Evolutionary conservation across 2,113 vertebrate genomes (phyloP), one percentile per base, ranked within the genome.

Genomic region (Gallinago paraguaiae): DNA sequence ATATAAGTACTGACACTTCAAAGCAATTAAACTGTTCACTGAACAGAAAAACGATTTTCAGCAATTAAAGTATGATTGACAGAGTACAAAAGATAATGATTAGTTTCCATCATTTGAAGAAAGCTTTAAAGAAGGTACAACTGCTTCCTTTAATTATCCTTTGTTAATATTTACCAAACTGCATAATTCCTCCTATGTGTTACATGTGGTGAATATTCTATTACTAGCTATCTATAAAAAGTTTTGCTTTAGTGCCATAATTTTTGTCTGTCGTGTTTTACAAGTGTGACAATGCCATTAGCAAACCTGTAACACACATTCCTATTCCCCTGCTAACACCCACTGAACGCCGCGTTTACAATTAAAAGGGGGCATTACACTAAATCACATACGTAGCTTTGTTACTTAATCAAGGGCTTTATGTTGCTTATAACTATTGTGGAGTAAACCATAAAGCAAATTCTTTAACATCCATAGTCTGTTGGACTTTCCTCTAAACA

Each of bases 11-110:
- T 60, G 71, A 53, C 45, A 89, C 74, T 95, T 92, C 61, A 87
- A 84, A 95, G 61, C 67, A 95, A 95, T 97, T 94, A 95, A 87
- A 57, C 84, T 92, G 78, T 85, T 95, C 94, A 94, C 48, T 92
- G 91, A 95, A 68, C 22, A 69, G 88, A 89, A 78, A 95, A 95
- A 92, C 0, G 0, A 82, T 84, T 93, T 93, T 83, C 56, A 81
- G 46, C 63, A 90, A 51, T 81, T 93, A 67, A 90, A 92, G 56
- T 41, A 83, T 86, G 82, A 96, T 53, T 90, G 79, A 37, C 88
- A 93, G 63, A 41, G 13, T 75, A 78, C 48, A 88, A 79, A 88
- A 80, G 31, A 75, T 79, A 74, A 83, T 75, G 5, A 83, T 86
- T 82, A 80, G 20, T 19, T 56, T 88, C 86, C 68, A 71, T 75